Evolutionary conservation across 2,888 invertebrate species (phyloP), one percentile per base, ranked within the genome.

Genomic region (Euzetes globulus): DNA sequence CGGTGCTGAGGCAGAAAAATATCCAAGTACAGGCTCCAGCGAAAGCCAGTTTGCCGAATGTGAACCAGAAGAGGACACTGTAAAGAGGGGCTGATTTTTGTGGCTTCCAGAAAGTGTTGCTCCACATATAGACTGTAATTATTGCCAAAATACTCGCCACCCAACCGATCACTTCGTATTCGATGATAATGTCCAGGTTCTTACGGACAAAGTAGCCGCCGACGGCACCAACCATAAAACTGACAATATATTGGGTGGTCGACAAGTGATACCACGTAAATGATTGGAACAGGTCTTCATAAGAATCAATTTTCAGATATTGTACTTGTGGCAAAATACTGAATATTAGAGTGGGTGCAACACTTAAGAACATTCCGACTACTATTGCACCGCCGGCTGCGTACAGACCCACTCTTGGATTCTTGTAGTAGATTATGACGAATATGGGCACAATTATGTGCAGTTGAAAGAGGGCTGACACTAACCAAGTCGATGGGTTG

Each of bases 241-340:
- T 52, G 22, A 45, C 25, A 1, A 74, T n/a, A 58, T 71, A 74
- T 37, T 55, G 45, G 1, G 70, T 50, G 37, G 74, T 74, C 5
- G 71, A 70, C 19, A 71, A 58, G 25, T 71, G 74, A 60, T 71
- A 74, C 74, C 74, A 74, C 11, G 71, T 52, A 22, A 52, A 71
- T 22, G 74, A 74, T 13, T 19, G 33, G 37, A 52, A 27, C 27
- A 58, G 27, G 25, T 74, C 55, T 25, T 63, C 52, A 22, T 52
- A 33, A 1, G 74, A 45, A 13, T 74, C 71, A 3, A 74, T 71
- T 41, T 74, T n/a, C 0, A 74, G n/a, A 37, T 71, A 74, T 47
- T 74, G 74, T 7, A 74, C 55, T 19, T 74, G 71, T 15, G 74
- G 74, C 37, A 71, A 47, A 9, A 74, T 74, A 19, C 27, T 45